phyloP scores from a whole-genome alignment of 2,888 invertebrate species.

The Zygothrica quintamaculata region DNA sequence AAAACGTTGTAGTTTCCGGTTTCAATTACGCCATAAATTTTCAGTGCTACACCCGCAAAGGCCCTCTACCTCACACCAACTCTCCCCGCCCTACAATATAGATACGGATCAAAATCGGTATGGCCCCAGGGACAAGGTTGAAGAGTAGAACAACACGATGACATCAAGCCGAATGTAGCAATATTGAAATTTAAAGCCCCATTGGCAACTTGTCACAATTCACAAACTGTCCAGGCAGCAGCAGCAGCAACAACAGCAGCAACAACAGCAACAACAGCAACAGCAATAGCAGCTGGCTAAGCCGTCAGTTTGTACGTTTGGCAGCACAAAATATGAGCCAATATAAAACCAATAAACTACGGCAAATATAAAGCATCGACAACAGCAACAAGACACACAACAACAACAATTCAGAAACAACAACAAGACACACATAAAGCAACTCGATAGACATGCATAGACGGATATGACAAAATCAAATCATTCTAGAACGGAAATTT shows the following conservation, averaged over 20 bases:
- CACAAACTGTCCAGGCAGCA: constrained; percentile 60
- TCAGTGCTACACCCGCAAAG: constrained; percentile 54
- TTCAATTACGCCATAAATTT: constrained; percentile 80
- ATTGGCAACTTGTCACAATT: constrained; percentile 76
- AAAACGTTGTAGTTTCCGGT: constrained; percentile 77
- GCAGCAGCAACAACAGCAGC: neutral
- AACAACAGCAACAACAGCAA: too few relatives aligned
- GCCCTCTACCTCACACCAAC: too few relatives aligned
- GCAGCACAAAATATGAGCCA: constrained; percentile 74
- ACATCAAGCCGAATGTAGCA: constrained; percentile 52
- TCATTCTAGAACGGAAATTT: constrained; percentile 49
- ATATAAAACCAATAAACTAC: constrained; percentile 75
- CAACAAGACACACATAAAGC: constrained; percentile 3
- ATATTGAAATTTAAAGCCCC: constrained; percentile 78
- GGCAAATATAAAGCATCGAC: constrained; percentile 34
- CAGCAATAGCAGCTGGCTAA: constrained; percentile 22
- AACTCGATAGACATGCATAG: constrained; percentile 12
- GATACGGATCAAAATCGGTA: constrained; percentile 5
- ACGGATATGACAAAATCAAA: constrained; percentile 61
- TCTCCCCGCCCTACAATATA: too few relatives aligned
- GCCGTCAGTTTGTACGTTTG: constrained; percentile 27
- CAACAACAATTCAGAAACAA: too few relatives aligned
- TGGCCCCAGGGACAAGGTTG: constrained; percentile 1
- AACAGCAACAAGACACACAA: constrained; percentile 15
- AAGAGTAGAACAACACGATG: constrained; percentile 42